These are phyloP conservation scores for Rotaria magnacalcarata DNA, from an alignment of 2,888 invertebrate genomes.

Conservation along the genomic window DNA sequence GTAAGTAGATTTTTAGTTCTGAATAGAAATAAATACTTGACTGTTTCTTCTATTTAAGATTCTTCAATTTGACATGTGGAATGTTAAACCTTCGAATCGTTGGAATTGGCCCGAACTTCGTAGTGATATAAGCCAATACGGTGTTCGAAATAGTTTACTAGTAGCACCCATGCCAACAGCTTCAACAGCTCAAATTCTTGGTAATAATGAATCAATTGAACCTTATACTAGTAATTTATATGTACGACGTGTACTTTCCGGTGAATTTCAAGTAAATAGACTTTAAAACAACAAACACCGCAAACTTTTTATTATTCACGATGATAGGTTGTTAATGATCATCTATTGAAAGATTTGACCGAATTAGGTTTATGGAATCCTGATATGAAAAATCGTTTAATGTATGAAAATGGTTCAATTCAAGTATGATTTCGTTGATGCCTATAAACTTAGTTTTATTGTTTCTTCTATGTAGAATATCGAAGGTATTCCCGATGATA, in stretches of 20 bases:
- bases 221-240: conserved; percentile 97
- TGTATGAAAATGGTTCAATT: conserved; percentile 84
- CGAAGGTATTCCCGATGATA: conserved; percentile 74
- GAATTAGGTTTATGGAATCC: conserved; percentile 86
- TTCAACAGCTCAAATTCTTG: conserved; percentile 95
- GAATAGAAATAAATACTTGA: not conserved
- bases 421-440: conserved; percentile 58
- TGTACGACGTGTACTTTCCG: conserved; percentile 82
- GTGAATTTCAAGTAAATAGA: conserved; percentile 70
- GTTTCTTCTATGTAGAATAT: conserved; percentile 63
- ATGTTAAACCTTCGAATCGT: conserved; percentile 64
- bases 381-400: conserved; percentile 86
- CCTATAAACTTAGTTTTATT: not conserved
- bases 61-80: conserved; percentile 96
- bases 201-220: conserved; percentile 96
- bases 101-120: conserved; percentile 85
- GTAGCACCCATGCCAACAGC: conserved; percentile 98
- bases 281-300: not conserved
- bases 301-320: conserved; percentile 51
- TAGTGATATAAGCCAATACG: conserved; percentile 76
- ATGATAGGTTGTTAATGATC: conserved; percentile 81
- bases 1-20: conserved; percentile 49
- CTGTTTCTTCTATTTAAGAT: conserved; percentile 62
- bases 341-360: conserved; percentile 83
- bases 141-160: conserved; percentile 84